Evolutionary conservation across 30 jellyfish, hydroid and myxozoan genomes (phyloP), one percentile per base, ranked within the genome.

Genomic region (Chrysaora quinquecirrha): DNA sequence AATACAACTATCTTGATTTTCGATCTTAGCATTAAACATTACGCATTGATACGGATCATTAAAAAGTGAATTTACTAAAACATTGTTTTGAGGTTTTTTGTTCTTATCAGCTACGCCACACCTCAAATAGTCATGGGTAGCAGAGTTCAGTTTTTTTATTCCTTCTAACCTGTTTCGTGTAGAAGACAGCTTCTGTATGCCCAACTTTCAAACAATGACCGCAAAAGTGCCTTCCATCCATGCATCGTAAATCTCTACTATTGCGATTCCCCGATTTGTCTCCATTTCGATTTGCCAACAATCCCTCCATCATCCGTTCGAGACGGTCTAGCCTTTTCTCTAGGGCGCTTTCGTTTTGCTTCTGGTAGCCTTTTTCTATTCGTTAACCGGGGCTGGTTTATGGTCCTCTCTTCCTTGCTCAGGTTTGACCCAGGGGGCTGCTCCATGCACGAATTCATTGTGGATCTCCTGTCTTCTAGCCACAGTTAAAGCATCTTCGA

Each of bases 221-320:
- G 69, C 83, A 71, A 2, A 71, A 48, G 4, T 74, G 86, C 2
- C 61, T 29, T 3, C 86, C 86, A 75, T 75, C 86, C 3, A 46
- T 75, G 76, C 63, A 34, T 2, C 76, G 76, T 3, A 75, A 32
- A 75, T 75, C 54, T 20, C 86, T 63, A 10, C 61, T 18, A 16
- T 34, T 23, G 64, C 80, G 35, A 12, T 68, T 68, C 16, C 35
- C 33, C 60, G 34, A 7, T 14, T 64, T 68, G 30, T 64, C 80
- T 16, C 3, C 18, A 16, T 68, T 30, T 23, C 64, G 14, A 3
- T 61, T 61, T 61, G 61, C n/a, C n/a, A n/a, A n/a, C n/a, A n/a
- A n/a, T n/a, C n/a, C n/a, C n/a, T n/a, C n/a, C n/a, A n/a, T n/a
- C n/a, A n/a, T n/a, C n/a, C n/a, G n/a, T n/a, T n/a, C n/a, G n/a